These are phyloP conservation scores for Phorcus lineatus DNA, from an alignment of 2,888 invertebrate species.

Conservation along the genomic window DNA sequence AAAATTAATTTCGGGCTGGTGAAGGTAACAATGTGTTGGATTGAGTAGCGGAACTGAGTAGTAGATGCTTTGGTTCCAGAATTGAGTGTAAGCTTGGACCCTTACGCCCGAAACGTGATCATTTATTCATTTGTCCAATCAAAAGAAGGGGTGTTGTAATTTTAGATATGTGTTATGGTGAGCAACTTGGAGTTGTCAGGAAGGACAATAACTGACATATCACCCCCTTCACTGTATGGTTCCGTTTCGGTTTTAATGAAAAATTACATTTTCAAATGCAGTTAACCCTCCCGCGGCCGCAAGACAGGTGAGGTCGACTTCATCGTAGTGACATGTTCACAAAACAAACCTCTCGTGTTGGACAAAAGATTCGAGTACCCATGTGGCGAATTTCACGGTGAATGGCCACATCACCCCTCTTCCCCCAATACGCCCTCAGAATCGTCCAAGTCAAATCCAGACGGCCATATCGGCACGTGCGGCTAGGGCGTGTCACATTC, in stretches of 20 bases:
- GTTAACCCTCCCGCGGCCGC: not conserved
- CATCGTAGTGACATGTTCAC: not conserved
- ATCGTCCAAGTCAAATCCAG: not conserved
- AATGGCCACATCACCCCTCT: not conserved
- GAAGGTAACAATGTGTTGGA: no score
- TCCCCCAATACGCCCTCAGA: not conserved
- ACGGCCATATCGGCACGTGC: constrained; percentile 1
- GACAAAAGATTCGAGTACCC: not conserved
- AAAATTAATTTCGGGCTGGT: no score
- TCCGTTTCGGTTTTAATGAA: constrained; percentile 13
- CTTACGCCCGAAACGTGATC: not conserved
- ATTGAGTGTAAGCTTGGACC: no score
- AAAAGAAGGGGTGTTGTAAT: not conserved
- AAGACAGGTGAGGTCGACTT: not conserved
- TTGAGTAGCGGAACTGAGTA: no score
- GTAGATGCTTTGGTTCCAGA: no score
- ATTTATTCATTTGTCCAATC: not conserved
- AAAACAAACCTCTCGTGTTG: not conserved
- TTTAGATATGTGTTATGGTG: not conserved
- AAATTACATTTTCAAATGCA: not conserved
- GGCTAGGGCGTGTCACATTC: not conserved
- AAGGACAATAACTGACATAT: not conserved
- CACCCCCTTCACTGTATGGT: not conserved
- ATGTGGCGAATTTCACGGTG: not conserved
- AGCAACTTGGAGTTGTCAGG: not conserved